Evolutionary conservation across 2,888 invertebrate species (phyloP), one percentile per base, ranked within the genome.

Genomic region (Uropetala carovei): DNA sequence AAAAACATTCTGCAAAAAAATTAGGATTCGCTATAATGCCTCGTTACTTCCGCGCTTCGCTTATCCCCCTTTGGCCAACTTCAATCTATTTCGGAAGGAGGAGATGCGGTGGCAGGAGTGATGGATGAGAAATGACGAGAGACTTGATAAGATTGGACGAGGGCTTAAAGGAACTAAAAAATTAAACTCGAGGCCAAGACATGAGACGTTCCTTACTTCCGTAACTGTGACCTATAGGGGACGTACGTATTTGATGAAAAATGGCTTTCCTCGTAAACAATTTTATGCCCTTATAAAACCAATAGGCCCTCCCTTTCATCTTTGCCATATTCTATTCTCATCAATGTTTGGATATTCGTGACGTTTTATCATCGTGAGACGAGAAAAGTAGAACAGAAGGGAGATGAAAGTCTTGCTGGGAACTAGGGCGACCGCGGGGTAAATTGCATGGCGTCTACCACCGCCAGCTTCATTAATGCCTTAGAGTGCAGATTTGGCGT

Each of bases 101-200:
- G 22, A 60, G 22, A 14, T 27, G 16, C 27, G 59, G 4, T 30
- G 60, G 27, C 30, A 86, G 86, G 30, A 59, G 60, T 60, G 86
- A 86, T 86, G 86, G 86, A 86, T 86, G 86, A 86, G 86, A 59
- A 86, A 60, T 64, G 30, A 64, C 60, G 60, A 43, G 60, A 18
- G 60, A 8, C 59, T 43, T 86, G 86, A 86, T 86, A 64, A 86
- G 59, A 86, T 86, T 30, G 86, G 30, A 27, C n/a, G 27, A 57
- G 0, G 85, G 58, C 59, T 86, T 30, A 86, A 86, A 60, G 59
- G 59, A 30, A 13, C 60, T 18, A 59, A 86, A 27, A 86, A 27
- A 86, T 86, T 60, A 86, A 86, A 86, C 30, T 16, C 30, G 60
- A 60, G 59, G 18, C 60, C 30, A 14, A 64, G 8, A 30, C 16